Base-by-base conservation (phyloP, 1,140 invertebrate genomes). In the Pararge aegeria region DNA sequence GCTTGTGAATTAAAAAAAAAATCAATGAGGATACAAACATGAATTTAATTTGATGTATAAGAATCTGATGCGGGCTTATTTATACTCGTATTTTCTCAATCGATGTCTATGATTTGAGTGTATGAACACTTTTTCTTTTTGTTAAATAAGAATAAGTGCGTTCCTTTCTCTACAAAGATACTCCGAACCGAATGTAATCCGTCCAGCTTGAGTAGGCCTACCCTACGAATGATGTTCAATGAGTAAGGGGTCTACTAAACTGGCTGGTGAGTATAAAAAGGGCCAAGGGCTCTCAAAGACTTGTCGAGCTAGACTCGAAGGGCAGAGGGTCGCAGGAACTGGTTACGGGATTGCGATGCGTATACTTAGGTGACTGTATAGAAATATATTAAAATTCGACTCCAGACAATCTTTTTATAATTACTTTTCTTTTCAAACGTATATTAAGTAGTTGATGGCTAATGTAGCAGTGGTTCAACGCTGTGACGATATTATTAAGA, bases 281-380 rank as follows among this genome's bases (percentile, higher is more conserved):
- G 66, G 67, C 65, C 63, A 73, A 84, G 80, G 75, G 80, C 75
- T 70, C 81, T 83, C 73, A 64, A 46, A 68, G 73, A 80, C 69
- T 72, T 72, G 80, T 77, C 69, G 72, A 73, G 79, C 79, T 84
- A 85, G 82, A 77, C 69, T 71, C 72, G 80, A 87, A 87, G 83
- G 83, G 77, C 81, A 78, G 73, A 72, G 78, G 83, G 81, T 79
- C 80, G 76, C 61, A 69, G 53, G 68, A 83, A 83, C 81, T 78
- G 78, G 24, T 24, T 24, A 24, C 24, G 24, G 24, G 80, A 87
- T 80, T 78, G 68, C 66, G 58, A 46, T 61, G 60, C 30, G 37
- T 37, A 56, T 63, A 52, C 48, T 51, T 54, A 60, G 34, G 37
- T 30, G 40, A 24, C 19, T 54, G 30, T 58, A 44, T 62, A 58